Percentiles rank a stretch among this genome's conserved stretches.
Evolutionary conservation across 2,113 vertebrate species (phyloP).

Genomic region (Madoqua kirkii): DNA sequence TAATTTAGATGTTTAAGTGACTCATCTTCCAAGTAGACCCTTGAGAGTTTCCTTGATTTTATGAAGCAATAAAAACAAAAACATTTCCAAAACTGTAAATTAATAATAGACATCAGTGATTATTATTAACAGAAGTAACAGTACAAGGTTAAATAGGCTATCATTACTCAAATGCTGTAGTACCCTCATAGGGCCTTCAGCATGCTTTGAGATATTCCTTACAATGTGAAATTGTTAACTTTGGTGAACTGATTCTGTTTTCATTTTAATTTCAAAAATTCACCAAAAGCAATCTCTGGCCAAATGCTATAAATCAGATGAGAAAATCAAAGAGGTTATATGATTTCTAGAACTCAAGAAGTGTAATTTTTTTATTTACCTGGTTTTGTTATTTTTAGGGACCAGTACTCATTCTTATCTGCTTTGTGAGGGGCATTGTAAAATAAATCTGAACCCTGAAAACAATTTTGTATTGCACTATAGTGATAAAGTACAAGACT

Average conservation of each 20-base stretch:
- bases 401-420: background rate
- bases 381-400: background rate
- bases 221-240: background rate
- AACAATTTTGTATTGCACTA: background rate
- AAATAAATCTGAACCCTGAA: background rate
- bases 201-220: background rate
- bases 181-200: background rate
- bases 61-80: constrained; percentile 4
- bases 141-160: background rate
- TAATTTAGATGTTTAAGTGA: constrained; percentile 47
- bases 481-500: background rate
- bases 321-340: background rate
- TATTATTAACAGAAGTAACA: background rate
- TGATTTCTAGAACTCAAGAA: background rate
- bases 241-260: background rate
- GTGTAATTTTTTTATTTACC: background rate
- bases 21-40: constrained; percentile 1
- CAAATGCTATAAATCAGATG: background rate
- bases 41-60: constrained; percentile 20
- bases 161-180: background rate
- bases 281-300: background rate
- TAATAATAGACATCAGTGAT: constrained; percentile 18
- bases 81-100: constrained; percentile 2
- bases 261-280: background rate
- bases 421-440: background rate